These are phyloP conservation scores for Crossaster papposus DNA, from an alignment of 53 echinoderm and acorn worm species.

Conservation along the genomic window DNA sequence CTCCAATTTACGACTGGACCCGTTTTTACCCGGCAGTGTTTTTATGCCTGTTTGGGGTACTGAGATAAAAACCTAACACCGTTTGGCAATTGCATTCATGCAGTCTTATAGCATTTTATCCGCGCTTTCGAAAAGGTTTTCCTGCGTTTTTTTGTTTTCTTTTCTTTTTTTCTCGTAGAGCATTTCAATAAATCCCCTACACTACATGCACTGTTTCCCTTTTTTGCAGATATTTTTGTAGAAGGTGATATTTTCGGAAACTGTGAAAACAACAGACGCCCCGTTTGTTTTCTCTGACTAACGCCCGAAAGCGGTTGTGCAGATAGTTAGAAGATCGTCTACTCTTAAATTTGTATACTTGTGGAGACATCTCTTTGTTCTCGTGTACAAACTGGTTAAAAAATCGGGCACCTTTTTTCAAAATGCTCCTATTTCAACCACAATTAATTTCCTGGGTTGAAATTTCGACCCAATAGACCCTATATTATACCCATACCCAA, in stretches of 20 bases:
- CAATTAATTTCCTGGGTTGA: no score
- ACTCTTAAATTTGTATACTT: no score
- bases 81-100: not conserved
- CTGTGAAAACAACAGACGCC: slow-evolving; percentile 30
- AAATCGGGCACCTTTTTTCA: no score
- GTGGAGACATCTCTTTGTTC: no score
- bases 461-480: no score
- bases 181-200: not conserved
- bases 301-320: not conserved
- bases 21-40: slow-evolving; percentile 9
- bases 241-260: not conserved
- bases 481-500: no score
- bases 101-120: not conserved
- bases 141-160: no score
- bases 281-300: not conserved
- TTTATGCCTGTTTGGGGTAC: not conserved
- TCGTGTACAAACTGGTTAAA: no score
- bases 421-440: no score
- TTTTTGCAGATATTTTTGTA: not conserved
- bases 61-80: not conserved
- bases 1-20: slow-evolving; percentile 40
- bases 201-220: not conserved
- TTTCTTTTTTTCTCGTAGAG: not conserved
- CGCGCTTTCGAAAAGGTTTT: not conserved
- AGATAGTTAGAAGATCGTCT: not conserved